Conservation (phyloP, 2,888 invertebrate genomes). For the Notocelia uddmanniana region DNA sequence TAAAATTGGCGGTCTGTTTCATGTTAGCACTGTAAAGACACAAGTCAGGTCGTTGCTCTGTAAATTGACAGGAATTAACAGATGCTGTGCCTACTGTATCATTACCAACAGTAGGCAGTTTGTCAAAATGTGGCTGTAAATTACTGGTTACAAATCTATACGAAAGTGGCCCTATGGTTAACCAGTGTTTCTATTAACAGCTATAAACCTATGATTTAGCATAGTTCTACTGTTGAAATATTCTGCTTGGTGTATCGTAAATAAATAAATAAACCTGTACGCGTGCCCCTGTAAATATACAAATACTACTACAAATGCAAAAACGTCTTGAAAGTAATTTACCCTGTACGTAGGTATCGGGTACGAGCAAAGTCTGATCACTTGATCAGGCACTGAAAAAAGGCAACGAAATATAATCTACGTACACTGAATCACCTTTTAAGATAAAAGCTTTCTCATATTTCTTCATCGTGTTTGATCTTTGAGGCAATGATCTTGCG, state of each 20-base stretch:
- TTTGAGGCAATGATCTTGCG: not conserved
- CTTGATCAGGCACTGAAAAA: not conserved
- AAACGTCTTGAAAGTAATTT: no score
- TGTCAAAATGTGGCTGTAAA: slow-evolving; percentile 17
- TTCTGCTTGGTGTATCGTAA: no score
- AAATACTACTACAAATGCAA: no score
- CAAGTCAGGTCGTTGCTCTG: slow-evolving; percentile 26
- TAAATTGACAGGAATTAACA: slow-evolving; percentile 28
- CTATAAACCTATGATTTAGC: no score
- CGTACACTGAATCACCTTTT: slow-evolving; percentile 28
- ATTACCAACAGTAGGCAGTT: slow-evolving; percentile 23
- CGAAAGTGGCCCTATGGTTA: not conserved
- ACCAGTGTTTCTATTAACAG: no score
- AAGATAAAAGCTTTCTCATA: slow-evolving; percentile 40
- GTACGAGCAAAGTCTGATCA: not conserved
- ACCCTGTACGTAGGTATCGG: no score
- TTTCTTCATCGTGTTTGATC: slow-evolving; percentile 6
- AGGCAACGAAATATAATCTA: slow-evolving; percentile 16
- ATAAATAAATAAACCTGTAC: no score
- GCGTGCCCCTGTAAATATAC: no score
- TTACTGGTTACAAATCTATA: slow-evolving; percentile 5
- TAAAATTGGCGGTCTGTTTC: not conserved
- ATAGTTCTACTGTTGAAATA: no score
- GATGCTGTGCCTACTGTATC: slow-evolving; percentile 22
- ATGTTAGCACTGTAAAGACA: not conserved